Base-by-base conservation (phyloP, 2,113 vertebrate species). In the Ptyas mucosa region DNA sequence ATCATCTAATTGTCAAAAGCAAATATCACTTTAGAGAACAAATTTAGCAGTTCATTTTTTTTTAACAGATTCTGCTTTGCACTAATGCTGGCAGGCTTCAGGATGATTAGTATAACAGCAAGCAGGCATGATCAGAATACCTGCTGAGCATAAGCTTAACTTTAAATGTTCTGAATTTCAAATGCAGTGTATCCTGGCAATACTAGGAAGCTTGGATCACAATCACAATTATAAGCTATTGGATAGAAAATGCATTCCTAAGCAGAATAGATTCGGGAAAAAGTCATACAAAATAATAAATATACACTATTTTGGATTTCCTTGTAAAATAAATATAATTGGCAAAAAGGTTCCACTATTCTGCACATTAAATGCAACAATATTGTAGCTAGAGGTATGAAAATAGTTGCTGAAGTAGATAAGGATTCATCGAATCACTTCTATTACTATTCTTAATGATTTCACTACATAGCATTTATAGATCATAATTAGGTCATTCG, bases 21-120 rank as follows among this genome's bases (percentile, higher is more conserved):
- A 91, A 91, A 55, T 91, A 90, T 85, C 34, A 85, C 52, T 85
- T 55, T 43, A 85, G 23, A 85, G 90, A 85, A 81, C 90, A 91
- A 85, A 91, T 91, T 91, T 91, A 85, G 69, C 34, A 91, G 34
- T 81, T 91, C 69, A 9, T 52, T 52, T 54, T 21, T 85, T 34
- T 91, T 85, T 55, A 85, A 46, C 21, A 54, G 52, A 39, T 54
- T 85, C 90, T 91, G 34, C 52, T 85, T 85, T 91, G 34, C n/a
- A 91, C 23, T 81, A 85, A 34, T 26, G 69, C 52, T 91, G 64
- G 52, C 54, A 55, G 85, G 24, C 39, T 54, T 21, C 90, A 85
- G 18, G 34, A 75, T 91, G 69, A 85, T 55, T 91, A 54, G n/a
- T 54, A 26, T 91, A 46, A 91, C 14, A 29, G 34, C 34, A 57